These are phyloP conservation scores for Thomomys bottae DNA, from an alignment of 2,113 vertebrate genomes.

Conservation along the genomic window DNA sequence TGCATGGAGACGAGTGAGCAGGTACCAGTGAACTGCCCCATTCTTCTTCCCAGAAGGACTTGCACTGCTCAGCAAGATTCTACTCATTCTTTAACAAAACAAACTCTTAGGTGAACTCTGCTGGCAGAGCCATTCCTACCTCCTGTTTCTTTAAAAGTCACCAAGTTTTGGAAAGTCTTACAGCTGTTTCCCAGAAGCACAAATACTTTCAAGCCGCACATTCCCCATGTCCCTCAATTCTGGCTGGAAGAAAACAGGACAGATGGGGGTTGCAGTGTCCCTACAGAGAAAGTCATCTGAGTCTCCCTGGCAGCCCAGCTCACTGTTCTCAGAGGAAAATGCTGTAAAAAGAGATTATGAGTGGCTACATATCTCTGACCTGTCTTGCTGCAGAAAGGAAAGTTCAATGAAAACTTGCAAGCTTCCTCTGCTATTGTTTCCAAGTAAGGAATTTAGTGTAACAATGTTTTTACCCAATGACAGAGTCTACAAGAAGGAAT, in stretches of 20 bases:
- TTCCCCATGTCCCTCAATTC: not conserved
- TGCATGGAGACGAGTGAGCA: not conserved
- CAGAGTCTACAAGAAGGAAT: not conserved
- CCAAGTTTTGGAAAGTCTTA: not conserved
- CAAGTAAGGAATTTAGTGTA: not conserved
- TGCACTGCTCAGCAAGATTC: not conserved
- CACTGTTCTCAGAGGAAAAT: not conserved
- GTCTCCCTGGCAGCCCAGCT: not conserved
- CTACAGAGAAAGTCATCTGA: not conserved
- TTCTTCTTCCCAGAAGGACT: not conserved
- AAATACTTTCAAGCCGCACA: not conserved
- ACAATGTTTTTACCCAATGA: not conserved
- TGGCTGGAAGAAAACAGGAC: constrained; percentile 34
- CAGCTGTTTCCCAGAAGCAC: not conserved
- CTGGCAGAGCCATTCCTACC: not conserved
- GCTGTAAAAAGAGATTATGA: not conserved
- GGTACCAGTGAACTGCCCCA: not conserved
- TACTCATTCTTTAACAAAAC: not conserved
- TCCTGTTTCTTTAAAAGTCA: constrained; percentile 9
- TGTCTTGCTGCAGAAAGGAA: too few species aligned
- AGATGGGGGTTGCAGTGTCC: not conserved
- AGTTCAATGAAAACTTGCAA: not conserved
- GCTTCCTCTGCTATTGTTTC: not conserved
- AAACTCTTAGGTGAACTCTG: not conserved
- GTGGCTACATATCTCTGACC: not conserved